Evolutionary conservation across 2,113 vertebrate species (phyloP).

Genomic region (Tiliqua scincoides): DNA sequence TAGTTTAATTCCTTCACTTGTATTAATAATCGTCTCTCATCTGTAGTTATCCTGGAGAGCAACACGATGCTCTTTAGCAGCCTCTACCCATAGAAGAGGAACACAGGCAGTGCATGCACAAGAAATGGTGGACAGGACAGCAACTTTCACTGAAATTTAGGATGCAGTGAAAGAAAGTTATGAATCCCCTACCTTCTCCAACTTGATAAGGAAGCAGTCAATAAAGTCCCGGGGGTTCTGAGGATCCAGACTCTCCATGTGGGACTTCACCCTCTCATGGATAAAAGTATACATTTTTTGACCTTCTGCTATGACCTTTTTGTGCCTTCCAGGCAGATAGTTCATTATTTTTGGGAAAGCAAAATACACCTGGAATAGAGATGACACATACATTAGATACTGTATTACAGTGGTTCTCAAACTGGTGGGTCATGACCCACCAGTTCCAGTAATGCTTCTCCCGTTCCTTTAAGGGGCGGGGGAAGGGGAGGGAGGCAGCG

Average conservation of each 20-base stretch:
- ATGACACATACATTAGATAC: background rate
- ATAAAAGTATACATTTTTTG: conserved; percentile 60
- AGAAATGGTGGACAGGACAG: too few species aligned
- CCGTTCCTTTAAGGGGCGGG: too few species aligned
- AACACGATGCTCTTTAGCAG: too few species aligned
- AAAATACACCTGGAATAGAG: conserved; percentile 60
- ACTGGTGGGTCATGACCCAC: too few species aligned
- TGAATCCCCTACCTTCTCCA: conserved; percentile 59
- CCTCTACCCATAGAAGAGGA: too few species aligned
- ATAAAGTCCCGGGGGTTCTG: conserved; percentile 70
- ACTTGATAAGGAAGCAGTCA: conserved; percentile 67
- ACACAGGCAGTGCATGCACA: too few species aligned
- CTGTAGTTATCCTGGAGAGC: background rate
- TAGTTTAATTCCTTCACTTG: too few species aligned
- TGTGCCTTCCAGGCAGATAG: conserved; percentile 65
- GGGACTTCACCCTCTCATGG: conserved; percentile 45
- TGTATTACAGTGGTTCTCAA: too few species aligned
- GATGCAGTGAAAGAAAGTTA: background rate
- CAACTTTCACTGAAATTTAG: too few species aligned
- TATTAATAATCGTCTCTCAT: background rate
- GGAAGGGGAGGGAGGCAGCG: too few species aligned
- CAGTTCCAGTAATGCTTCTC: too few species aligned
- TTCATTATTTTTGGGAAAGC: conserved; percentile 65
- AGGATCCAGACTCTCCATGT: conserved; percentile 60
- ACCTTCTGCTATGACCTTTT: conserved; percentile 41